phyloP scores from a whole-genome alignment of 2,797 vertebrate genomes.

The Tragelaphus eurycerus region DNA sequence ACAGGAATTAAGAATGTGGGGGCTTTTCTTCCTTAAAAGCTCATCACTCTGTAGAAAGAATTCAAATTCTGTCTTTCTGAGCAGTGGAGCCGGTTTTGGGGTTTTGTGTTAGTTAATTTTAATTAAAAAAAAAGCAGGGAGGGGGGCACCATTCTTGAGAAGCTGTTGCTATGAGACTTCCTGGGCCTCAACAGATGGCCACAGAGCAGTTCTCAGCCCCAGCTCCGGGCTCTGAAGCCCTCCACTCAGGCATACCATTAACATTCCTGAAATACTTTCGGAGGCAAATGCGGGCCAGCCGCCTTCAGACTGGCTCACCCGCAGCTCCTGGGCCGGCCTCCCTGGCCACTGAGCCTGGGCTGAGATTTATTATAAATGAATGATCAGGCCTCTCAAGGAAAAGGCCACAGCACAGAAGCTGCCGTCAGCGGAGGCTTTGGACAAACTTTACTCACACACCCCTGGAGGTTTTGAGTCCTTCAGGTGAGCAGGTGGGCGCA shows the following conservation, averaged over 20 bases:
- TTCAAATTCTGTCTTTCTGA: slow-evolving; percentile 73
- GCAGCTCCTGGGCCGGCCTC: slow-evolving; percentile 33
- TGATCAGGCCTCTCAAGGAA: neutral
- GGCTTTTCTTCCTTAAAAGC: slow-evolving; percentile 62
- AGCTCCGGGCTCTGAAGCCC: slow-evolving; percentile 82
- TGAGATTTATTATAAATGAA: slow-evolving; percentile 43
- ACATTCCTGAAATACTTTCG: slow-evolving; percentile 86
- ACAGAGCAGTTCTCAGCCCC: slow-evolving; percentile 71
- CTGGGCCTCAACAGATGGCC: slow-evolving; percentile 84
- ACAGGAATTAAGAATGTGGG: neutral
- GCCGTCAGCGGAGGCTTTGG: neutral
- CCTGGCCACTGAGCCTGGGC: slow-evolving; percentile 1
- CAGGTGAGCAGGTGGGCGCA: no score
- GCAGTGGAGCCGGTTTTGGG: slow-evolving; percentile 49
- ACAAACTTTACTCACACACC: neutral
- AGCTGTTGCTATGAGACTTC: slow-evolving; percentile 85
- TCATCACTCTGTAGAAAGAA: slow-evolving; percentile 66
- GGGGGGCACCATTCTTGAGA: slow-evolving; percentile 81
- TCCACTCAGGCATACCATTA: slow-evolving; percentile 85
- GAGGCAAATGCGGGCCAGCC: slow-evolving; percentile 49
- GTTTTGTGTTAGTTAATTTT: slow-evolving; percentile 77
- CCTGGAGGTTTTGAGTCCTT: neutral
- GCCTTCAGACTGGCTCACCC: slow-evolving; percentile 66
- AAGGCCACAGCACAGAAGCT: neutral
- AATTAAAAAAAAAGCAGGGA: slow-evolving; percentile 59